Evolutionary conservation across 1,140 invertebrate genomes (phyloP), one percentile per base, ranked within the genome.

Genomic region (Tenebrio molitor): DNA sequence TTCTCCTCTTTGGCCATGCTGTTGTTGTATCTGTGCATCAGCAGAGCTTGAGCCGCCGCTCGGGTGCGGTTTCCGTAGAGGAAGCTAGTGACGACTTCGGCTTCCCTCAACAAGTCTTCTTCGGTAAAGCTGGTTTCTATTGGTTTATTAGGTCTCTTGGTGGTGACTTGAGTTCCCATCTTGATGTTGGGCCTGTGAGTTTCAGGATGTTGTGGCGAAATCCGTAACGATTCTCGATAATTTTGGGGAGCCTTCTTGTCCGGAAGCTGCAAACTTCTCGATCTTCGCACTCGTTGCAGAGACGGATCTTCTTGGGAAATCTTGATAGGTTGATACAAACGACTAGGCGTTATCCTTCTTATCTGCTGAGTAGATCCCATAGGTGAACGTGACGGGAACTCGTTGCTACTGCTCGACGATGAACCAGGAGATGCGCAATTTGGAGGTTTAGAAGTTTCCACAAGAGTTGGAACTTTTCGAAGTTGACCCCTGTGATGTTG

Each of bases 51-150:
- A 7, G 86, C 82, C 1, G 84, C 83, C 0, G 84, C 83, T 10
- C 86, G 81, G 72, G 83, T 87, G 58, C 87, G 77, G n/a, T 84
- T 87, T 3, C 87, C 85, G 74, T 88, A 87, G 1, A 89, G 78
- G 73, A 84, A 88, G 69, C 87, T 87, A 1, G 86, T 86, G 2
- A 88, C 87, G 5, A 84, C 82, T 77, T 88, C 86, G 1, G 86
- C 83, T 72, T 88, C 87, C 1, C 86, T 80, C 6, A 85, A 69
- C 16, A 87, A 74, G 50, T 87, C 86, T 23, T 85, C 84, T 69
- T 86, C 84, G 53, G 70, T 72, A 69, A 64, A 39, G 7, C 42
- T 16, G 46, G 2, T 23, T 44, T 66, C n/a, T 33, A 62, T 34
- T n/a, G n/a, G n/a, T 71, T 46, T 73, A 41, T 23, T 74, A 17